A percentile compares a stretch with the other conserved stretches of the same genome.
Conservation (phyloP, 2,113 vertebrate species). For the Xiphophorus maculatus region DNA sequence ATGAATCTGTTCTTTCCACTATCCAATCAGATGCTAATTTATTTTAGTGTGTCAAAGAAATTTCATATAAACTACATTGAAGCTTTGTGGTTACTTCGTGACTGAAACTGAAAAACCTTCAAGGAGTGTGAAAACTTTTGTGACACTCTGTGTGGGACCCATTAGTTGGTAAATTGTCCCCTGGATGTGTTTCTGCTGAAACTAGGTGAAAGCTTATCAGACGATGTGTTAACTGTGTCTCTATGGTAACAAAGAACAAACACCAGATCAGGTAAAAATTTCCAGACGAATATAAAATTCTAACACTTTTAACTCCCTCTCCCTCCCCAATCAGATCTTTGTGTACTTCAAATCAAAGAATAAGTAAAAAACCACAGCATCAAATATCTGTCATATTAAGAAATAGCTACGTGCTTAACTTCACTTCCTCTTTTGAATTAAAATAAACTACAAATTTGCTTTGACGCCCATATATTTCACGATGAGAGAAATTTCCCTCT, state of each 20-base stretch:
- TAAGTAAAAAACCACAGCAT: constrained; percentile 1
- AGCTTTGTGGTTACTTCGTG: neutral
- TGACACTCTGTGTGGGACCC: no score
- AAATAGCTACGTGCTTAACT: neutral
- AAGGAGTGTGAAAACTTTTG: no score
- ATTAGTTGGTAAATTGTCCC: neutral
- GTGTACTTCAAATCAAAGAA: constrained; percentile 6
- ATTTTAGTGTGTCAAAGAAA: neutral
- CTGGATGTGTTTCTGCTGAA: neutral
- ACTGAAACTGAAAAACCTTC: neutral
- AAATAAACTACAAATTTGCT: neutral
- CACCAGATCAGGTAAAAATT: no score
- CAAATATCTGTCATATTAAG: neutral
- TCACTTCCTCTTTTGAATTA: neutral
- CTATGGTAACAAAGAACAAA: constrained; percentile 6
- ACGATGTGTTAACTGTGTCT: constrained; percentile 6
- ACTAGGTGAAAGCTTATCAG: neutral
- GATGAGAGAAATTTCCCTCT: constrained; percentile 2
- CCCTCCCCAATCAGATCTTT: neutral
- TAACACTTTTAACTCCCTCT: neutral
- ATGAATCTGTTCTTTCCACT: neutral
- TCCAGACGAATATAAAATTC: neutral
- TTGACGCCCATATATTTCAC: neutral
- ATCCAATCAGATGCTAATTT: neutral
- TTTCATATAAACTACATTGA: neutral